Evolutionary conservation across 2,113 vertebrate species (phyloP), one percentile per base, ranked within the genome.

Genomic region (Cettia cetti): DNA sequence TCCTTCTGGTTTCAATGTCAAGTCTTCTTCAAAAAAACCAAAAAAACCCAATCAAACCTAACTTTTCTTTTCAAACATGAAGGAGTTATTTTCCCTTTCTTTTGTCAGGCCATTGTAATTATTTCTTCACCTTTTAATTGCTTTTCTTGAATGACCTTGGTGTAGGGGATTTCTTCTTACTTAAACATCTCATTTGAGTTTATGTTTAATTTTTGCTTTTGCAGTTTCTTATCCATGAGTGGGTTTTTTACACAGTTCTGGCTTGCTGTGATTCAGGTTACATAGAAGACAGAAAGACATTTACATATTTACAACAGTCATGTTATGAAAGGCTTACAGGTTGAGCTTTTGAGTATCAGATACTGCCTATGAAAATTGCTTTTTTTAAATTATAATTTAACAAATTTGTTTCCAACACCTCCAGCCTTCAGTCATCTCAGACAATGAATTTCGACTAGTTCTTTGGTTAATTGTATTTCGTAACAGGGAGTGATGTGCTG

Each of bases 201-300:
- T 49, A 9, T 5, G 1, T 72, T 47, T 74, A 33, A 15, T 13
- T 70, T 19, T 70, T 47, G 26, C n/a, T 60, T 66, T 68, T 26
- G 7, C 15, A 56, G 53, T 59, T 2, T 0, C 13, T 72, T 76
- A 10, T 65, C 23, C 11, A 0, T 20, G 4, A 4, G 8, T 65
- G 39, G 23, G 15, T 24, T 63, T 65, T 78, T 42, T 33, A 71
- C 28, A 7, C 53, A 40, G 15, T 44, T 82, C 33, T 66, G 31
- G 2, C 33, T 77, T 78, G 17, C 64, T 63, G 50, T 90, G 37
- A 54, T 70, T 87, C 6, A 56, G 33, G 37, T 63, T 86, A 27
- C 30, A 9, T 4, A 45, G 28, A 86, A 78, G 31, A 53, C 31
- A 56, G 37, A 53, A 69, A 40, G 18, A 20, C 10, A 7, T 56